Conservation (phyloP, 1,140 invertebrate species). For the Formica exsecta region DNA sequence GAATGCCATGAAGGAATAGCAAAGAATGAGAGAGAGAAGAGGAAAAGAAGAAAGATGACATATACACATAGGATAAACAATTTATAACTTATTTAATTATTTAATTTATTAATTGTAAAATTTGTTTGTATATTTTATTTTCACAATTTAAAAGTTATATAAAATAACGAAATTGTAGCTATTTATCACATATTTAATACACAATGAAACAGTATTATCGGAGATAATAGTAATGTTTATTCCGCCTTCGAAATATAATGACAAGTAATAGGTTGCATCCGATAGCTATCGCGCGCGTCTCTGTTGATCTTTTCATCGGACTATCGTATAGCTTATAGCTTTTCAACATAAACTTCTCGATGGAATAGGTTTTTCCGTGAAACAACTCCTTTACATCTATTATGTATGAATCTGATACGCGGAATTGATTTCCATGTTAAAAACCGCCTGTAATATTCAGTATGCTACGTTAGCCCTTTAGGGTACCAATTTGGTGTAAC, state of each 20-base stretch:
- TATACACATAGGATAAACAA: no score
- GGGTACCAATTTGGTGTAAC: slow-evolving; percentile 70
- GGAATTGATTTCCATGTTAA: slow-evolving; percentile 68
- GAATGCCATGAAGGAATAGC: no score
- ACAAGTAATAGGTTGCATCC: slow-evolving; percentile 21
- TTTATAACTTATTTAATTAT: no score
- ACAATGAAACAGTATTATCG: not conserved
- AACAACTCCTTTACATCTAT: slow-evolving; percentile 64
- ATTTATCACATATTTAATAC: no score
- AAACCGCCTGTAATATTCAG: slow-evolving; percentile 68
- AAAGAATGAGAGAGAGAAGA: no score
- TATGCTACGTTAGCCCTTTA: slow-evolving; percentile 64
- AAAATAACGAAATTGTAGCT: not conserved
- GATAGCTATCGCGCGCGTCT: slow-evolving; percentile 24
- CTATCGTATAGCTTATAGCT: slow-evolving; percentile 21
- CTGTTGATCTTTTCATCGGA: slow-evolving; percentile 34
- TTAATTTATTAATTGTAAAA: no score
- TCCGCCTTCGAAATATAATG: slow-evolving; percentile 32
- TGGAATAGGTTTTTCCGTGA: slow-evolving; percentile 53
- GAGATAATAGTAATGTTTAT: slow-evolving; percentile 29
- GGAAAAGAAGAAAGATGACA: no score
- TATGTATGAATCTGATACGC: slow-evolving; percentile 62
- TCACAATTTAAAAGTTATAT: not conserved
- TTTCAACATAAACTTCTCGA: slow-evolving; percentile 52
- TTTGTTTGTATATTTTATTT: no score